Base-by-base conservation (phyloP, 2,797 vertebrate species). In the Pygocentrus nattereri region DNA sequence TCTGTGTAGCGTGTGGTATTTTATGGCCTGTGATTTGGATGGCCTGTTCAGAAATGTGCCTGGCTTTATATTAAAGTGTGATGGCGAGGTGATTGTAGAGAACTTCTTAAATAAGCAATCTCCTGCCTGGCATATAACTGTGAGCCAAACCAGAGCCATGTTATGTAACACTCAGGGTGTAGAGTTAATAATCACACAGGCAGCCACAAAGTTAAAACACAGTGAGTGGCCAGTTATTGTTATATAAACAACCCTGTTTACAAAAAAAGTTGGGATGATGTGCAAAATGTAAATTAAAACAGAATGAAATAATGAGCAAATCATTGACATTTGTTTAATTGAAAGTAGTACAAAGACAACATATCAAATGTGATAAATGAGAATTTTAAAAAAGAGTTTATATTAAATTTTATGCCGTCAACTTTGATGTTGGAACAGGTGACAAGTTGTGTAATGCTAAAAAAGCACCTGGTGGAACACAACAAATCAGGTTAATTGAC, bases 91-190 rank as follows among this genome's bases (percentile, higher is more conserved):
- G 38, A 69, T 47, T 44, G 38, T 25, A 18, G 47, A 59, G 56
- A 50, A 27, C 12, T 52, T 47, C 21, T 64, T 65, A 21, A 64
- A 54, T n/a, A 65, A 52, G 70, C 58, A 27, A 30, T 50, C 27
- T 52, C 16, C 30, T 73, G 70, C 10, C 58, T 23, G 41, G 19
- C 5, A 6, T n/a, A 25, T 38, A 27, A 52, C 10, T 74, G 56
- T 54, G 56, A 73, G 34, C 38, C 44, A 67, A 70, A 71, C 49
- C 58, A 65, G 56, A 44, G 79, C 44, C 38, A 61, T 2, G 25
- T 72, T 62, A 62, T 58, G 21, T 56, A 72, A 72, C 13, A 5
- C 30, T 30, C 5, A 1, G 19, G 7, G 16, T 67, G 41, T 27
- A 74, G 15, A 65, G 18, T 65, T 50, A 52, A 50, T 31, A 31